phyloP scores from a whole-genome alignment of 2,113 vertebrate genomes.

The Emberiza fucata region DNA sequence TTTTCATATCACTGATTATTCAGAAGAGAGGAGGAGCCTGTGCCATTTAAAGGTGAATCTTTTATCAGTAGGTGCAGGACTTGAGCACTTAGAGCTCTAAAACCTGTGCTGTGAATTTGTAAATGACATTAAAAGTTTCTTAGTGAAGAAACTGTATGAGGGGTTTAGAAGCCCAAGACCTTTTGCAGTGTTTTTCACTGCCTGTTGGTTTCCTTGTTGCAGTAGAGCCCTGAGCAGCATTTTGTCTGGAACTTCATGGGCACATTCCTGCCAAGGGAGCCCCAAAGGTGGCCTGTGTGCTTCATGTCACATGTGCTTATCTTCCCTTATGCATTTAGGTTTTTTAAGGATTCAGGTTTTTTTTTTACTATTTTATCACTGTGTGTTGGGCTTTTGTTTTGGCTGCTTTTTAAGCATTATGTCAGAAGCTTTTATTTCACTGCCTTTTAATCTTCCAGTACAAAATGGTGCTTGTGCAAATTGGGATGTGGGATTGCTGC shows the following conservation, averaged over 20 bases:
- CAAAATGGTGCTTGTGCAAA: not conserved
- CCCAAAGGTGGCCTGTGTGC: not conserved
- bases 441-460: not conserved
- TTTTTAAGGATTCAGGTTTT: not conserved
- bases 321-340: not conserved
- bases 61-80: not conserved
- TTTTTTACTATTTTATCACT: not conserved
- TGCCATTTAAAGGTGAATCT: not conserved
- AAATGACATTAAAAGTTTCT: not conserved
- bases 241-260: not conserved
- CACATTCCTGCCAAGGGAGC: not conserved
- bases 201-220: not conserved
- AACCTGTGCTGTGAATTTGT: not conserved
- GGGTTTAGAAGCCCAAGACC: not conserved
- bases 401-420: not conserved
- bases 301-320: rapidly evolving
- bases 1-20: not conserved
- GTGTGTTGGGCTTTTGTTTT: not conserved
- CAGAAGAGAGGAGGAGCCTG: not conserved
- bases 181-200: not conserved
- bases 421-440: not conserved
- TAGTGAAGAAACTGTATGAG: not conserved
- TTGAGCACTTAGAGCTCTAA: not conserved
- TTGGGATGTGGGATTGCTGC: not conserved
- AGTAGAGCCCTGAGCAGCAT: not conserved